Base-by-base conservation (phyloP, 1,140 invertebrate species). In the Bicyclus anynana region DNA sequence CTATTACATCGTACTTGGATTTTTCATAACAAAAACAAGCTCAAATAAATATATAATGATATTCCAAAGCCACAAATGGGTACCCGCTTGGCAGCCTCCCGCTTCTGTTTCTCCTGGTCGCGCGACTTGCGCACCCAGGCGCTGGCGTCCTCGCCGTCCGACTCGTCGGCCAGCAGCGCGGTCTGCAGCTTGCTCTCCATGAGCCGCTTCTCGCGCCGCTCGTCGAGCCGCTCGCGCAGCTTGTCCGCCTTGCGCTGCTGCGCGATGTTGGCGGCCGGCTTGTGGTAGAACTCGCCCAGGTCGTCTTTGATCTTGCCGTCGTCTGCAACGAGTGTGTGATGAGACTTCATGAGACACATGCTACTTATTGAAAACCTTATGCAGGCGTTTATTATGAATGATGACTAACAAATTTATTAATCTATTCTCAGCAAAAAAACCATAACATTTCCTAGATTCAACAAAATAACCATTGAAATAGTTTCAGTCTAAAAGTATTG, bases 261-360 rank as follows among this genome's bases (percentile, higher is more conserved):
- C 16, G 91, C 89, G 26, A 96, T 87, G 88, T 98, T 99, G 67
- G 92, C 90, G 5, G 97, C 95, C 12, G 97, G 97, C 80, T 95
- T 96, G 83, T 99, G 98, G 67, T 98, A 94, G 90, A 98, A 98
- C 77, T 97, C 95, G 46, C 95, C 95, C 77, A 95, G 91, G 75
- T 95, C 95, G 80, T 94, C 94, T 68, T 94, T 95, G n/a, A 92
- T 79, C 65, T 80, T 89, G 57, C 88, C 88, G 54, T 90, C 88
- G 3, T 87, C 88, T 83, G 63, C 7, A 53, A 50, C 14, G 49
- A 10, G n/a, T 12, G 33, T 5, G n/a, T n/a, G n/a, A n/a, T n/a
- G n/a, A n/a, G n/a, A n/a, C n/a, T n/a, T n/a, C n/a, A n/a, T n/a
- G n/a, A n/a, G n/a, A n/a, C n/a, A n/a, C n/a, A n/a, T n/a, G n/a